A percentile compares a stretch with the other conserved stretches of the same genome.
phyloP scores from a whole-genome alignment of 2,113 vertebrate genomes.

The Ia io region DNA sequence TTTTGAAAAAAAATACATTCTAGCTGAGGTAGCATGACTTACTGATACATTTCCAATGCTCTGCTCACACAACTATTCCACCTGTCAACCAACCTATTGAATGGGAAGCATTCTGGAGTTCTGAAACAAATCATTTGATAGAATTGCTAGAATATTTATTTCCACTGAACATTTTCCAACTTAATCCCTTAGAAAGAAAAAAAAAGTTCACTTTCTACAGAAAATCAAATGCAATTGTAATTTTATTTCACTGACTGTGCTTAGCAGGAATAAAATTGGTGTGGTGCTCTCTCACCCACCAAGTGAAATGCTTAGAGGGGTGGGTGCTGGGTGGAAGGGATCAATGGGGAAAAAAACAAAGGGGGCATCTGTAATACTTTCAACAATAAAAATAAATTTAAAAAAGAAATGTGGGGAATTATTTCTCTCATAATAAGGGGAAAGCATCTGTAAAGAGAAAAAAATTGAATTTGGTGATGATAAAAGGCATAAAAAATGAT shows the following conservation, averaged over 20 bases:
- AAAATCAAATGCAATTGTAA: neutral
- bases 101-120: neutral
- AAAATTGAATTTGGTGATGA: neutral
- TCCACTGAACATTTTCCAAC: neutral
- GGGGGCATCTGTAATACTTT: too few species aligned
- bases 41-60: neutral
- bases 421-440: neutral
- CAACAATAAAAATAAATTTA: too few species aligned
- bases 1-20: neutral
- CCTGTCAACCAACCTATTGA: neutral
- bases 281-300: neutral
- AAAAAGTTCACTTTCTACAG: neutral
- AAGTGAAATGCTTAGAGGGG: neutral
- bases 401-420: neutral
- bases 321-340: too few species aligned
- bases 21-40: neutral
- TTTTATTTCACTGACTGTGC: constrained; percentile 1
- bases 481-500: neutral
- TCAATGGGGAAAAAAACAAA: too few species aligned
- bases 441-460: neutral
- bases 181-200: constrained; percentile 14
- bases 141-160: neutral
- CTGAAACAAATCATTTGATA: neutral
- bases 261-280: constrained; percentile 14
- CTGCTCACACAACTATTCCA: neutral